These are phyloP conservation scores for Aphidius ervi DNA, from an alignment of 1,140 invertebrate species.

Conservation along the genomic window DNA sequence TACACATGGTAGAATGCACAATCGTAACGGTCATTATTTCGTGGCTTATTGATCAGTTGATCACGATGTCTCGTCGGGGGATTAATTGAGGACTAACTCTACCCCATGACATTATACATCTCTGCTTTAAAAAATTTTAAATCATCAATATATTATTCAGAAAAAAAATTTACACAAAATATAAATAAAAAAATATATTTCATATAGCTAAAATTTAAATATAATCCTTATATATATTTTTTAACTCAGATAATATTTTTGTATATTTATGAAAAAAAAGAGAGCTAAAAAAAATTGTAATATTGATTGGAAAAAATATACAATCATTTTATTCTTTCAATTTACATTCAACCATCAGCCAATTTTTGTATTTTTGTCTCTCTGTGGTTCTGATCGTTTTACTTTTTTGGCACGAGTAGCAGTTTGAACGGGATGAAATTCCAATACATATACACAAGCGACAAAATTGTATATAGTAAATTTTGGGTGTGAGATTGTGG, in stretches of 20 bases:
- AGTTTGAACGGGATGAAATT: neutral
- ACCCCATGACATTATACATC: slow-evolving; percentile 1
- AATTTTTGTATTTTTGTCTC: too few species aligned
- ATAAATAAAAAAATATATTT: neutral
- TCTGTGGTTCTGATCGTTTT: too few species aligned
- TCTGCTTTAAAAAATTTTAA: neutral
- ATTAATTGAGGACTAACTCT: slow-evolving; percentile 19
- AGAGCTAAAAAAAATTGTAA: too few species aligned
- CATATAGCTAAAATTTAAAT: slow-evolving; percentile 6
- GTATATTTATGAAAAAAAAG: too few species aligned
- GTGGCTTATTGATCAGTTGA: slow-evolving; percentile 5
- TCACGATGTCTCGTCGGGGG: slow-evolving; percentile 17
- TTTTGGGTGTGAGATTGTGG: neutral
- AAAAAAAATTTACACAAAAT: neutral
- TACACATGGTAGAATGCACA: slow-evolving; percentile 20
- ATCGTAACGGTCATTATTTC: slow-evolving; percentile 23
- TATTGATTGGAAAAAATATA: too few species aligned
- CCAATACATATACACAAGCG: neutral
- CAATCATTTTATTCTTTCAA: too few species aligned
- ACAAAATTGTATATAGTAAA: neutral
- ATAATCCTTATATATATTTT: slow-evolving; percentile 4
- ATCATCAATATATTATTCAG: neutral
- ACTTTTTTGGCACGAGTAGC: neutral
- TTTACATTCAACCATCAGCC: too few species aligned
- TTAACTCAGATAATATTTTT: neutral